Evolutionary conservation across 1,140 invertebrate genomes (phyloP).

Genomic region (Philopotamus ludificatus): DNA sequence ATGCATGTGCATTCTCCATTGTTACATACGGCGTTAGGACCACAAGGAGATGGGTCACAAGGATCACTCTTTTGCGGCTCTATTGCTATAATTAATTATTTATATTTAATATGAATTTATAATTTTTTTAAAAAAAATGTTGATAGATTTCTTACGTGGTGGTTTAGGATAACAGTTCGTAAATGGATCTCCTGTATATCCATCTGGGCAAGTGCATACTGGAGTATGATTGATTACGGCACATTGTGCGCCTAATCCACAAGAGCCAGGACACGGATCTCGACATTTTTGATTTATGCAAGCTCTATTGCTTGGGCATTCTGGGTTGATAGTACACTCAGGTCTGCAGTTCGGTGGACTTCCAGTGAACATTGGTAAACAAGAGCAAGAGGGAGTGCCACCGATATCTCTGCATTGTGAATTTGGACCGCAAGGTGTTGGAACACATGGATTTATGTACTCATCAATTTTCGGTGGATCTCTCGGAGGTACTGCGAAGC

Average conservation of each 20-base stretch:
- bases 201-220: constrained; percentile 76
- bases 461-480: constrained; percentile 46
- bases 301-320: constrained; percentile 72
- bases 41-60: constrained; percentile 80
- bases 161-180: constrained; percentile 65
- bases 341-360: constrained; percentile 75
- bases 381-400: constrained; percentile 78
- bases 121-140: constrained; percentile 83
- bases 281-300: constrained; percentile 79
- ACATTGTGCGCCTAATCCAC: constrained; percentile 70
- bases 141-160: constrained; percentile 70
- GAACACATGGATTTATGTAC: constrained; percentile 65
- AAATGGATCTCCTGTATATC: constrained; percentile 68
- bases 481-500: constrained; percentile 69
- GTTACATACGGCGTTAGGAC: constrained; percentile 75
- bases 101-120: too few species aligned
- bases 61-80: constrained; percentile 77
- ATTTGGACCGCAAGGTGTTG: constrained; percentile 67
- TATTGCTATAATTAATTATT: constrained; percentile 72
- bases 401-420: constrained; percentile 75
- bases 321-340: constrained; percentile 72
- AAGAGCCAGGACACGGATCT: constrained; percentile 73
- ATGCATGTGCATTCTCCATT: constrained; percentile 82
- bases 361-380: constrained; percentile 74
- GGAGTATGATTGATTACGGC: constrained; percentile 72